A percentile compares a stretch with the other conserved stretches of the same genome.
Evolutionary conservation across 64 coral and sea anemone species (phyloP).

Genomic region (Anthopleura sola): DNA sequence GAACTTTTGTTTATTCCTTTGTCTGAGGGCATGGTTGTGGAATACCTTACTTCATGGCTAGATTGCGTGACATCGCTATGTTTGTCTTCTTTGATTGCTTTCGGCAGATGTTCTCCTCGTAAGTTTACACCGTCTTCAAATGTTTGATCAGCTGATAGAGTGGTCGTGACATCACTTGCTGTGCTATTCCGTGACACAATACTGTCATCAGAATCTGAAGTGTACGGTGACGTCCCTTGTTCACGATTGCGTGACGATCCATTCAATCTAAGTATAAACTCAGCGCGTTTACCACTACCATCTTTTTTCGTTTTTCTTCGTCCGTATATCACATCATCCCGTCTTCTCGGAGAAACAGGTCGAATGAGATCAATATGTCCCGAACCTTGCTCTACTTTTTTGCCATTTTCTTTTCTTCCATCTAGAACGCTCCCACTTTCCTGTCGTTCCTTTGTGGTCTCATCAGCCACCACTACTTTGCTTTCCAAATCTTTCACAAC

Average conservation of each 20-base stretch:
- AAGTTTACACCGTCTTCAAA: background rate
- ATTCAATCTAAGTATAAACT: background rate
- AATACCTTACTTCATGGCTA: too few relatives aligned
- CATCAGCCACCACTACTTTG: background rate
- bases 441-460: background rate
- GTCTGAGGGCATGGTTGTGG: background rate
- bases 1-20: background rate
- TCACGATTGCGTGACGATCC: background rate
- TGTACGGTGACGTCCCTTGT: background rate
- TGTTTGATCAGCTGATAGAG: background rate
- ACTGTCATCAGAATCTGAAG: background rate
- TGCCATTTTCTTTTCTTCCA: background rate
- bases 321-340: background rate
- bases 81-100: background rate
- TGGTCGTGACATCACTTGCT: background rate
- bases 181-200: background rate
- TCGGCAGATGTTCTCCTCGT: background rate
- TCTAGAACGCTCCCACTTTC: background rate
- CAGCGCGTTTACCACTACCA: background rate
- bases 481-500: background rate
- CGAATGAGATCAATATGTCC: background rate
- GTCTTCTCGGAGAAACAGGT: background rate
- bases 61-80: background rate
- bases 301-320: constrained; percentile 1
- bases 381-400: background rate